Evolutionary conservation across 1,140 invertebrate species (phyloP), one percentile per base, ranked within the genome.

Genomic region (Temnothorax curvispinosus): DNA sequence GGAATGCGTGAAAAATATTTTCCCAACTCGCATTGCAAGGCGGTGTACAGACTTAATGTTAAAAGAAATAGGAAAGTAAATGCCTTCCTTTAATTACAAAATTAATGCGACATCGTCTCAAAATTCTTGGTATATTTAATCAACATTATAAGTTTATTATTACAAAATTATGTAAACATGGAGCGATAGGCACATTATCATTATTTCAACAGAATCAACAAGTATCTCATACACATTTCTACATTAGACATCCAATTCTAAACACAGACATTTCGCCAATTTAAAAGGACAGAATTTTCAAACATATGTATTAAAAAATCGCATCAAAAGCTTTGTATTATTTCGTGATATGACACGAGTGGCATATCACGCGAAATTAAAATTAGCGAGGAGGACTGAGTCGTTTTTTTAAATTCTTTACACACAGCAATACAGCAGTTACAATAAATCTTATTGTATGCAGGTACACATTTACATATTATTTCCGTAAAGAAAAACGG

Each of bases 161-260:
- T 64, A 64, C 0, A 50, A 69, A 69, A 32, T 69, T 62, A 44
- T 50, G 5, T 62, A 54, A 54, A 3, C 27, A 32, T 21, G 3
- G 13, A 62, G 8, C 8, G 41, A 32, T n/a, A 77, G 6, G 3
- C 7, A 60, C 32, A 7, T 21, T 21, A 21, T 44, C 13, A 44
- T 72, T 74, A 60, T 74, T 72, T 47, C 11, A 21, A 21, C 9
- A 82, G 41, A 60, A 50, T 84, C 27, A 75, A 82, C 27, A 74
- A 74, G 18, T 74, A 82, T 38, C 2, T 82, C 27, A 38, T 21
- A 8, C 8, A 27, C 13, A 27, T 47, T 44, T 58, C 1, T 47
- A 47, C 0, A 50, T n/a, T 56, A 8, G 9, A 47, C 6, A 15
- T 3, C 4, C 11, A 15, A 67, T 47, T n/a, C 2, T 52, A 52